Base-by-base conservation (phyloP, 2,797 vertebrate species). In the Acridotheres tristis region DNA sequence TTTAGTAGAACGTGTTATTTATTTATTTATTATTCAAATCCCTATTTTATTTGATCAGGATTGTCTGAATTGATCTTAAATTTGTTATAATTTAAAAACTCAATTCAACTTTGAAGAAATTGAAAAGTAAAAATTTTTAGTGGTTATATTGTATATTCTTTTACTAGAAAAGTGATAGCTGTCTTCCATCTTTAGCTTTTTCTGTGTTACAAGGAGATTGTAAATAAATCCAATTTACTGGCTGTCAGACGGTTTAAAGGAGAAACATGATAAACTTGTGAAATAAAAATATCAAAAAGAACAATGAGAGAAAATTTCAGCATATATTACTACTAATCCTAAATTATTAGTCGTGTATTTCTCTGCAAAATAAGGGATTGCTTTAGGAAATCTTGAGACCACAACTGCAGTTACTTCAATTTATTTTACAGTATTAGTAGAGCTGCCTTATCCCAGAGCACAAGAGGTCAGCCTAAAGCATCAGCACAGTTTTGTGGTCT, bases 71-170 rank as follows among this genome's bases (percentile, higher is more conserved):
- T 85, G 16, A 36, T 92, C 53, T 8, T 32, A 54, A 51, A 91
- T 96, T 95, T 83, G 9, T 67, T 89, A 38, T 71, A 78, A 93
- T 78, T 85, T 86, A 95, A 96, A 80, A 58, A 61, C 66, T 76
- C 48, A 85, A 96, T 74, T 94, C 10, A 84, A 40, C 94, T 96
- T 92, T 92, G 29, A 96, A 94, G 55, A 94, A 93, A 90, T 32
- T 67, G 9, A 76, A 85, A 84, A 92, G 16, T 38, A 36, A 18
- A 27, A 13, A 18, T 9, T 29, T 29, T 51, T 19, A 38, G 5
- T 34, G 38, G 2, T 26, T 19, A 36, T 16, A 42, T 25, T n/a
- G 2, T 57, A 21, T 48, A 43, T 8, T 58, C 6, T 68, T 89
- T 74, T 16, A 75, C 42, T 76, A 86, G 65, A 45, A 71, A 63